A percentile compares a stretch with the other conserved stretches of the same genome.
phyloP scores from a whole-genome alignment of 2,797 vertebrate genomes.

The Phoeniculus purpureus region DNA sequence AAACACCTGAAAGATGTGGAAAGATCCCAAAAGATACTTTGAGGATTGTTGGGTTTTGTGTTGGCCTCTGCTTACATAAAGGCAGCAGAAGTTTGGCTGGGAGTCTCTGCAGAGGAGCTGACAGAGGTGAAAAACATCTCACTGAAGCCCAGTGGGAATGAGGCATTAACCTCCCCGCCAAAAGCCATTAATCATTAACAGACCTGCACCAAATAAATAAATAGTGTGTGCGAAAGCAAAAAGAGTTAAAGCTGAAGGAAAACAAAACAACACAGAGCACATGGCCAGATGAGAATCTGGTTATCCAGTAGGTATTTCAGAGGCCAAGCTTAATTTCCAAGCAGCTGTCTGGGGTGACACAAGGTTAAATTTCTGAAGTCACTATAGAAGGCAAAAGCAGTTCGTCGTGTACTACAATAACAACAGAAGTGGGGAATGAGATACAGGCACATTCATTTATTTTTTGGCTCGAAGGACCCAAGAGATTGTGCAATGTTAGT shows the following conservation, averaged over 20 bases:
- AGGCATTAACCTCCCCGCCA: conserved; percentile 14
- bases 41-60: not conserved
- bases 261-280: not conserved
- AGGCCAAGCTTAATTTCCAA: conserved; percentile 34
- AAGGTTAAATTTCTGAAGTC: conserved; percentile 44
- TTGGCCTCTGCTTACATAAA: not conserved
- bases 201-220: conserved; percentile 27
- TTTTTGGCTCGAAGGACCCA: not conserved
- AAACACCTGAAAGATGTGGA: conserved; percentile 2
- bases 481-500: not conserved
- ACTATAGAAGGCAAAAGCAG: not conserved
- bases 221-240: not conserved
- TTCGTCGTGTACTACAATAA: not conserved
- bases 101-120: conserved; percentile 27
- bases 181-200: conserved; percentile 39
- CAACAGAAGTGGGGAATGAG: not conserved
- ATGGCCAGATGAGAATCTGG: not conserved
- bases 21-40: conserved; percentile 10
- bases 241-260: not conserved
- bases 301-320: conserved; percentile 21
- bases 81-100: not conserved
- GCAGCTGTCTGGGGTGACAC: conserved; percentile 12
- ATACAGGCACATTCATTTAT: not conserved
- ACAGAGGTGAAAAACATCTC: conserved; percentile 41
- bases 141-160: conserved; percentile 30